Base-by-base conservation (phyloP, 2,888 invertebrate species). In the Leptopilina syphax region DNA sequence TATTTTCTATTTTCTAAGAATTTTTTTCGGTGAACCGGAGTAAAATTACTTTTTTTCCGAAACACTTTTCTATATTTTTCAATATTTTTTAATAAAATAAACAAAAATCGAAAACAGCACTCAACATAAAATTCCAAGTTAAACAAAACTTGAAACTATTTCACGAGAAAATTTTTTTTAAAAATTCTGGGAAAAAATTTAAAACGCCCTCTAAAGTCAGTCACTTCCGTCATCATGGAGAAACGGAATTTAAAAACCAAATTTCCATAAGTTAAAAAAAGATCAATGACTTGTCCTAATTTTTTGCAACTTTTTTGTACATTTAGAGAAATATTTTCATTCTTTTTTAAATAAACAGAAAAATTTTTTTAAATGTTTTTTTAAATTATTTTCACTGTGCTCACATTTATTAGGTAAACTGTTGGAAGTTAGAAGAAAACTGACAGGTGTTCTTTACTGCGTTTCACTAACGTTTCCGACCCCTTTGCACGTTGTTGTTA, bases 401-500 rank as follows among this genome's bases (percentile, higher is more conserved):
- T 77, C 79, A 79, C 68, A 83, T 79, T 3, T 34, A 78, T 76
- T 41, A 66, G 67, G 50, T 54, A 4, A 3, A 83, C 82, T 82
- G 78, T n/a, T 54, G 50, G 70, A 27, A 54, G 54, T 24, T 70
- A 47, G 54, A 70, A 73, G 54, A 50, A 13, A 70, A 70, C 70
- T 70, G 78, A 79, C 77, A 79, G 60, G 77, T 78, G 78, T 68
- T 57, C 67, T 44, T 18, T 44, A 67, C 73, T 77, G 79, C 63
- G 63, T 63, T 63, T 63, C 57, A 73, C 73, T 77, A 81, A 83
- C 76, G 76, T 80, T 50, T 18, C 18, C 77, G n/a, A 47, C 50
- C 77, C 65, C 65, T 80, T 83, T 83, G 81, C 83, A 83, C 65
- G 79, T 77, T 78, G 73, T 78, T 78, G 66, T 77, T 79, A 77